phyloP scores from a whole-genome alignment of 2,888 invertebrate genomes.

The Podabrus alpinus region DNA sequence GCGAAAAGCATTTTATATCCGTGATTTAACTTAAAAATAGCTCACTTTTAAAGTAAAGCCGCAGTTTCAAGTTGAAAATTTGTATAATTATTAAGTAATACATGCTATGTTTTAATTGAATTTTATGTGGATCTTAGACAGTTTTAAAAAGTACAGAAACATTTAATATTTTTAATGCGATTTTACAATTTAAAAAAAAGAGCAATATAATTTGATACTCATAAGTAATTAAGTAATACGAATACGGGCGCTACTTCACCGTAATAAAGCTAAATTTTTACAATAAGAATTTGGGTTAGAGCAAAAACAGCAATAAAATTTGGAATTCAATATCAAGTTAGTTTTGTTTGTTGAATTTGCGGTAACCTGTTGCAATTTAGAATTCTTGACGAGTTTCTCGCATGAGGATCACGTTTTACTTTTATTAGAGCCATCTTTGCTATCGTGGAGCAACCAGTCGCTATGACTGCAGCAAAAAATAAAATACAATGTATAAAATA shows the following conservation, averaged over 20 bases:
- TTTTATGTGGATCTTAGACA: background rate
- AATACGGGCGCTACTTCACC: background rate
- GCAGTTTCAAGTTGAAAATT: background rate
- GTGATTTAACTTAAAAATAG: constrained; percentile 40
- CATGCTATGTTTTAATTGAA: background rate
- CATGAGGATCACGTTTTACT: constrained; percentile 51
- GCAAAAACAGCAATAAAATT: constrained; percentile 37
- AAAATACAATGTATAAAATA: constrained; percentile 46
- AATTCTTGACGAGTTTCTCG: constrained; percentile 48
- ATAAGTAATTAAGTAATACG: background rate
- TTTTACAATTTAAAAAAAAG: background rate
- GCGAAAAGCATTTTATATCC: constrained; percentile 37
- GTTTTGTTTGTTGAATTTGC: constrained; percentile 35
- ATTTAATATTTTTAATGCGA: background rate
- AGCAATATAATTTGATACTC: background rate
- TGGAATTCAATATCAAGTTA: constrained; percentile 48
- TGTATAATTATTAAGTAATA: background rate
- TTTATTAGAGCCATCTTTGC: constrained; percentile 54
- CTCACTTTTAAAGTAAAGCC: constrained; percentile 32
- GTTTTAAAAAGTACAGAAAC: background rate
- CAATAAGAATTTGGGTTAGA: background rate
- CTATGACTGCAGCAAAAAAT: constrained; percentile 46
- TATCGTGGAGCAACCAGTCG: constrained; percentile 49
- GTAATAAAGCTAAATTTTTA: background rate
- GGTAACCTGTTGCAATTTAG: constrained; percentile 53